Base-by-base conservation (phyloP, 2,888 invertebrate species). In the Abscondita cerata region DNA sequence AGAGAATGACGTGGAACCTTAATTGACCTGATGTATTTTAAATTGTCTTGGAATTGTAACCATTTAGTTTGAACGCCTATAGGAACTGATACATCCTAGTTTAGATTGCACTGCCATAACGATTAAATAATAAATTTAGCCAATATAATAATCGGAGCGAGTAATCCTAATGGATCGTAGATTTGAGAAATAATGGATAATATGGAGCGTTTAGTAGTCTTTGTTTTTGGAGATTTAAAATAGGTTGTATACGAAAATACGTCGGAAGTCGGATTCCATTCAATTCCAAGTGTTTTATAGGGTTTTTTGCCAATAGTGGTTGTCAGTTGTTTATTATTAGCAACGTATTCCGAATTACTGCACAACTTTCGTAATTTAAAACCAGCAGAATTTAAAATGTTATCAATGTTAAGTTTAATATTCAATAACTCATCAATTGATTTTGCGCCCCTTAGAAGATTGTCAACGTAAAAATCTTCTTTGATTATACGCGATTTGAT, bases 51-150 rank as follows among this genome's bases (percentile, higher is more conserved):
- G 44, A 58, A 52, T n/a, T 19, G 18, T 20, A n/a, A n/a, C 64
- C 60, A 60, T 52, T 50, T 47, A 4, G 13, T 53, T 8, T 40
- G 8, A 4, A 64, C 9, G 41, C 52, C 40, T 11, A 13, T 2
- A 9, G 60, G 60, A 11, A 64, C 9, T 2, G 47, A 11, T 18
- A 54, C 57, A 19, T 61, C 61, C 54, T 61, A 64, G 20, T 15
- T 16, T 4, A 52, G 12, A 19, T 54, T 48, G 11, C 8, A 11
- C 12, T 12, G 12, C 58, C 64, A 64, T 34, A 64, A 34, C 6
- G 41, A 36, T 47, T 64, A 60, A 9, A 64, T 16, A 33, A 64
- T 60, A 16, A 64, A 15, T 44, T 64, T 64, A 1, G 53, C 57
- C 13, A 52, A 8, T 18, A 61, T 36, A n/a, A 36, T 47, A 25